Base-by-base conservation (phyloP, 2,888 invertebrate genomes). In the Busseola fusca region DNA sequence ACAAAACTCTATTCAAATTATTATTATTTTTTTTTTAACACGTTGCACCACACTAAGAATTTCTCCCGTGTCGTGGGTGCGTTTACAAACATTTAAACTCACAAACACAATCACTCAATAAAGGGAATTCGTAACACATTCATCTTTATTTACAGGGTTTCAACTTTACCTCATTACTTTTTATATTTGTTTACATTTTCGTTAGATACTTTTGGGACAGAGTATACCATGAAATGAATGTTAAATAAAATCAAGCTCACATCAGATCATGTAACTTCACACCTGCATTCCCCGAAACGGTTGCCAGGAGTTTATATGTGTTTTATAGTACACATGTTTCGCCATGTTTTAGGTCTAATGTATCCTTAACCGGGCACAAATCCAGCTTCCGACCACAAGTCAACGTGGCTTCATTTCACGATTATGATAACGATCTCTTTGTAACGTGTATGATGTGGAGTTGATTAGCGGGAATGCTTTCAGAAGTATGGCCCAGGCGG, bases 401-500 rank as follows among this genome's bases (percentile, higher is more conserved):
- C 0, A 16, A 52, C 30, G 21, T 62, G 21, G 1, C 3, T 25
- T 59, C 10, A 0, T 59, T 18, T 40, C 10, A 18, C 25, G 12
- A 18, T 12, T 25, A 12, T 18, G 7, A 27, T 1, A 48, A 48
- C 21, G 3, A 10, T n/a, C 9, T 50, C 34, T 66, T 42, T 34
- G 1, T 40, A 42, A 34, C 25, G 21, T 42, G 30, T 40, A 70
- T 50, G 45, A 70, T 48, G 63, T 64, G 69, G 74, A 74, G 9
- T 82, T 80, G 57, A 80, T 45, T 56, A 68, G 57, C 60, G 65
- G 9, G 30, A 75, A 58, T 84, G 73, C 74, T 86, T 92, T 75
- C 94, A 96, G 89, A 95, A 96, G 93, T 96, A 95, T 80, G 96
- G 96, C 54, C 96, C 96, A 16, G 96, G 96, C 50, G 95, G 96